A percentile compares a stretch with the other conserved stretches of the same genome.
Evolutionary conservation across 2,797 vertebrate genomes (phyloP).

Genomic region (Ctenochaetus hawaiiensis): DNA sequence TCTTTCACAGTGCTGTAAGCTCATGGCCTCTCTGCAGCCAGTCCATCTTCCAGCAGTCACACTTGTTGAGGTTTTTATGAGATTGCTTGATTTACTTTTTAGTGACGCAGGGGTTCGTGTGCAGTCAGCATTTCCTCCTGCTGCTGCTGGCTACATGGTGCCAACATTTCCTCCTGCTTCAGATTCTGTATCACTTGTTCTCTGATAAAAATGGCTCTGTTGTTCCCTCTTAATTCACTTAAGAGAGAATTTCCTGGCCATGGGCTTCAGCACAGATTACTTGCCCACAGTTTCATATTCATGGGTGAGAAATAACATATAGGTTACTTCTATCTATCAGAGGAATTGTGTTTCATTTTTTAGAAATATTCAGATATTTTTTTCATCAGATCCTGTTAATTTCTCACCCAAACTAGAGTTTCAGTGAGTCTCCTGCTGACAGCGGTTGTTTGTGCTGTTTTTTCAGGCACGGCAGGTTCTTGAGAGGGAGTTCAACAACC

Average conservation of each 20-base stretch:
- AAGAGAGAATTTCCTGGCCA: constrained; percentile 24
- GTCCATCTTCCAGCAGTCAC: constrained; percentile 20
- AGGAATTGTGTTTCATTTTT: not conserved
- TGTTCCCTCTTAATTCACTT: constrained; percentile 16
- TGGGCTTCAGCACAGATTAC: constrained; percentile 16
- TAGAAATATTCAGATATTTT: constrained; percentile 15
- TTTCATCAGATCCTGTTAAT: constrained; percentile 10
- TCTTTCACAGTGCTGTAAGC: not conserved
- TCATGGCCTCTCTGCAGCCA: constrained; percentile 10
- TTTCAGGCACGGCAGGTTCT: constrained; percentile 94
- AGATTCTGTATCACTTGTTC: constrained; percentile 37
- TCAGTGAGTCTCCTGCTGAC: constrained; percentile 13
- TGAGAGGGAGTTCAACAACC: constrained; percentile 97
- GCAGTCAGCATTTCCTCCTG: constrained; percentile 25
- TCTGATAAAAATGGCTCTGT: constrained; percentile 21
- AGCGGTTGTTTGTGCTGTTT: constrained; percentile 38
- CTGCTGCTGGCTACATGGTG: constrained; percentile 4
- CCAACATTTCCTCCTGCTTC: constrained; percentile 41
- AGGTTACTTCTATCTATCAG: not conserved
- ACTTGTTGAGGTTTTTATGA: constrained; percentile 28
- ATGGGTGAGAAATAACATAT: not conserved
- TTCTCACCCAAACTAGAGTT: constrained; percentile 5
- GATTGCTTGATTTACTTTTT: constrained; percentile 38
- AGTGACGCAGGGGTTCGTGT: constrained; percentile 22
- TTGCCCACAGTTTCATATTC: constrained; percentile 22